A percentile compares a stretch with the other conserved stretches of the same genome.
Evolutionary conservation across 1,140 invertebrate species (phyloP).

Genomic region (Wasmannia auropunctata): DNA sequence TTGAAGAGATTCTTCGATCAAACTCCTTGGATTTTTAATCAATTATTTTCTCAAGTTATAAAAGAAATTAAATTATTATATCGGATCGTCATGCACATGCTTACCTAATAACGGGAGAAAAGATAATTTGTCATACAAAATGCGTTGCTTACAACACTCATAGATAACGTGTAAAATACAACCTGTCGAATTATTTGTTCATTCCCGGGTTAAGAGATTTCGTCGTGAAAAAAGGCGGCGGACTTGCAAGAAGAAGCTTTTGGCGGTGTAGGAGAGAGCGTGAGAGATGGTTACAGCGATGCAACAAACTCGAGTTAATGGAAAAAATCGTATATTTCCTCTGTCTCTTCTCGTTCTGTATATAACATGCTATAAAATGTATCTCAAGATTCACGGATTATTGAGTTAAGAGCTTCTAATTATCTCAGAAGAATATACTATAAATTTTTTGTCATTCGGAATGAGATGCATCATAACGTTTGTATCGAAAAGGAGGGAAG

Average conservation of each 20-base stretch:
- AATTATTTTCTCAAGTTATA: not conserved
- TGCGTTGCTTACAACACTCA: not conserved
- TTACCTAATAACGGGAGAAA: not conserved
- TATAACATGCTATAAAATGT: slow-evolving; percentile 71
- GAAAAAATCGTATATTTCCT: slow-evolving; percentile 46
- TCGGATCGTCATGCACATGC: slow-evolving; percentile 20
- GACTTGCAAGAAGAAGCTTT: slow-evolving; percentile 43
- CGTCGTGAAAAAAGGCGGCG: not conserved
- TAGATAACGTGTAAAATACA: slow-evolving; percentile 1
- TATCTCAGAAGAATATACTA: not conserved
- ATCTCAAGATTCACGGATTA: slow-evolving; percentile 8
- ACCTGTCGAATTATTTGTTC: not conserved
- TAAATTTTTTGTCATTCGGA: slow-evolving; percentile 15
- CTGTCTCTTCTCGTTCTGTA: slow-evolving; percentile 10
- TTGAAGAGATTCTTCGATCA: not conserved
- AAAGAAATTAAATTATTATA: slow-evolving; percentile 11
- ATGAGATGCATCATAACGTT: slow-evolving; percentile 8
- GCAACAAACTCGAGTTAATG: slow-evolving; percentile 56
- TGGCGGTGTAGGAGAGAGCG: slow-evolving; percentile 7
- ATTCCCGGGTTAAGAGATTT: not conserved
- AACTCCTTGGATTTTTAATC: not conserved
- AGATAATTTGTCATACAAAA: not conserved
- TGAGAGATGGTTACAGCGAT: slow-evolving; percentile 47
- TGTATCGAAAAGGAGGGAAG: not conserved
- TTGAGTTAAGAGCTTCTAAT: not conserved